A percentile compares a stretch with the other conserved stretches of the same genome.
Evolutionary conservation across 2,113 vertebrate genomes (phyloP).

Genomic region (Siniperca knerii): DNA sequence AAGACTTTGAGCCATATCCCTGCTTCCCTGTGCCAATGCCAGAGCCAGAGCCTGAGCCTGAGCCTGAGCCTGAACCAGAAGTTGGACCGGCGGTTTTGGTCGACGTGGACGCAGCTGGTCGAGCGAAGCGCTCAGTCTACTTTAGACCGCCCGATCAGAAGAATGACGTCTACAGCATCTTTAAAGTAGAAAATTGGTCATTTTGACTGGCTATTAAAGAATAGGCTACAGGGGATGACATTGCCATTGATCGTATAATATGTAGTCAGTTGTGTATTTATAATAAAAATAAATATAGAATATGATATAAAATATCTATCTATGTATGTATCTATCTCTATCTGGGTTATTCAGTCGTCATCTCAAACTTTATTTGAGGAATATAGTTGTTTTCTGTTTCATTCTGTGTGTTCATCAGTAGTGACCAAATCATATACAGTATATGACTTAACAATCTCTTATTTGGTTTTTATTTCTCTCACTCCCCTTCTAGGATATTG

Average conservation of each 20-base stretch:
- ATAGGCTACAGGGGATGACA: neutral
- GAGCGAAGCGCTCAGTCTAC: neutral
- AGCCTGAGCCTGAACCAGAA: neutral
- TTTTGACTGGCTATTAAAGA: neutral
- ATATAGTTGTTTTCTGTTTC: neutral
- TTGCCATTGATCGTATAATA: neutral
- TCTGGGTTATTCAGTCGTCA: neutral
- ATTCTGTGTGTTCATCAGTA: neutral
- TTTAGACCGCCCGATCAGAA: neutral
- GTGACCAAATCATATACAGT: neutral
- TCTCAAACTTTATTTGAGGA: neutral
- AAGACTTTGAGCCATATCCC: constrained; percentile 50
- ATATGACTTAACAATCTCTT: neutral
- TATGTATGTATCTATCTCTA: neutral
- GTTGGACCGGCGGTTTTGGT: neutral
- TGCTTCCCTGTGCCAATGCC: constrained; percentile 22
- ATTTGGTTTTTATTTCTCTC: neutral
- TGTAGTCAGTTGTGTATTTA: neutral
- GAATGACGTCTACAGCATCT: constrained; percentile 77
- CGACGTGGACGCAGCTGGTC: accelerated
- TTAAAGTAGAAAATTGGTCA: constrained; percentile 67
- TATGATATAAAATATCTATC: too few species aligned
- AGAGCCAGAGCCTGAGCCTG: neutral
- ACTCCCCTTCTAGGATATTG: constrained; percentile 65
- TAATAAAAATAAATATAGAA: neutral